Evolutionary conservation across 2,113 vertebrate species (phyloP).

Genomic region (Centrocercus urophasianus): DNA sequence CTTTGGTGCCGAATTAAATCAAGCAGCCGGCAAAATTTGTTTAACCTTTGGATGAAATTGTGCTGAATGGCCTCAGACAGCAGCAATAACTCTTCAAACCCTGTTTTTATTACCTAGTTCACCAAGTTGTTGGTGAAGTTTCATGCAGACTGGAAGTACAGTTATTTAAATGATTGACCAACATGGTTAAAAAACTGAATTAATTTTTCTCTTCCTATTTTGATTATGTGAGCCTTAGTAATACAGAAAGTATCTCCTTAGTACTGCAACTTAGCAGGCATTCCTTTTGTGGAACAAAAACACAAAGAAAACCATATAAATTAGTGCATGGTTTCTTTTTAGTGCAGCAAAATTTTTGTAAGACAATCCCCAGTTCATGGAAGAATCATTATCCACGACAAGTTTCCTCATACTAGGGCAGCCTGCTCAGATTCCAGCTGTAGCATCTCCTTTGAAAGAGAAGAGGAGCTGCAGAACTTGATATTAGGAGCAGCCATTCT

Average conservation of each 20-base stretch:
- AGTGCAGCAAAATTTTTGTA: background rate
- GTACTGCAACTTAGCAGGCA: background rate
- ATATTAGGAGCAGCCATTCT: background rate
- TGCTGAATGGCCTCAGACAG: slow-evolving; percentile 1
- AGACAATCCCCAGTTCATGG: background rate
- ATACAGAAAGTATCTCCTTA: background rate
- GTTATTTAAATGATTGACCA: background rate
- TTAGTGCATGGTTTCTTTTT: background rate
- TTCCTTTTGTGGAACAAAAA: background rate
- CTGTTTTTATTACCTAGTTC: background rate
- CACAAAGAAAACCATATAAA: background rate
- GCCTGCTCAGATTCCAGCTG: background rate
- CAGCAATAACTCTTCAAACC: background rate
- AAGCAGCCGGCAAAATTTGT: slow-evolving; percentile 32
- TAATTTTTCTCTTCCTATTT: background rate
- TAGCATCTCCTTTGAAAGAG: background rate
- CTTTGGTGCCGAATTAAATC: slow-evolving; percentile 48
- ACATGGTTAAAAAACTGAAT: background rate
- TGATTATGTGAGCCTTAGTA: background rate
- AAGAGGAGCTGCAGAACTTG: background rate
- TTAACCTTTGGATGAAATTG: slow-evolving; percentile 54
- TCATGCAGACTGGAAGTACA: background rate
- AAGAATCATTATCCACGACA: background rate
- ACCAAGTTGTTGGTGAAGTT: background rate
- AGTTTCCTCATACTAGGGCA: background rate